Evolutionary conservation across 1,140 invertebrate species (phyloP).

Genomic region (Solen grandis): DNA sequence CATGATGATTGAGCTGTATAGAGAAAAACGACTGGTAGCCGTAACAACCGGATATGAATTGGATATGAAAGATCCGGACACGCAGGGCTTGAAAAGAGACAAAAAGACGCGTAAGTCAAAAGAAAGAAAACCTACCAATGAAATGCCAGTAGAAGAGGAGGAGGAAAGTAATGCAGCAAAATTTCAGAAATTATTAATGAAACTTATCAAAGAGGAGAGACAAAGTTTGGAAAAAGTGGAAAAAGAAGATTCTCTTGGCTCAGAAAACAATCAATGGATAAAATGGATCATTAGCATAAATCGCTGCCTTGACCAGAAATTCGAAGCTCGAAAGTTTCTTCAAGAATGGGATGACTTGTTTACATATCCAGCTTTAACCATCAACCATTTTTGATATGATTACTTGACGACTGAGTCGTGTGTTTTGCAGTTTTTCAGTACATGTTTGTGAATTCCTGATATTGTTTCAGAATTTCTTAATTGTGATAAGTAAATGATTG

Average conservation of each 20-base stretch:
- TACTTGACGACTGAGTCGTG: too few species aligned
- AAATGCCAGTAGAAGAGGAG: not conserved
- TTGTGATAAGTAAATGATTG: too few species aligned
- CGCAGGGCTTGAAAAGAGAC: not conserved
- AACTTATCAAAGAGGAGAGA: not conserved
- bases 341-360: too few species aligned
- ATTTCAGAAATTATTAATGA: not conserved
- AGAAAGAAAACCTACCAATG: not conserved
- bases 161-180: not conserved
- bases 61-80: not conserved
- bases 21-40: slow-evolving; percentile 1
- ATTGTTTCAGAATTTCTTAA: too few species aligned
- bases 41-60: not conserved
- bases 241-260: not conserved
- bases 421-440: too few species aligned
- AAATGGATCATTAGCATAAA: not conserved
- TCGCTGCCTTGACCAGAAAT: not conserved
- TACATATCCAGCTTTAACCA: too few species aligned
- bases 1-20: slow-evolving; percentile 62
- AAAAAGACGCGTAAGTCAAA: not conserved
- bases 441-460: too few species aligned
- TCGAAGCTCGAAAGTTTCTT: too few species aligned
- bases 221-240: not conserved
- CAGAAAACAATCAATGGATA: not conserved
- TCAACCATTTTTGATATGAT: too few species aligned